phyloP scores from a whole-genome alignment of 1,140 invertebrate genomes.

The Apis dorsata region DNA sequence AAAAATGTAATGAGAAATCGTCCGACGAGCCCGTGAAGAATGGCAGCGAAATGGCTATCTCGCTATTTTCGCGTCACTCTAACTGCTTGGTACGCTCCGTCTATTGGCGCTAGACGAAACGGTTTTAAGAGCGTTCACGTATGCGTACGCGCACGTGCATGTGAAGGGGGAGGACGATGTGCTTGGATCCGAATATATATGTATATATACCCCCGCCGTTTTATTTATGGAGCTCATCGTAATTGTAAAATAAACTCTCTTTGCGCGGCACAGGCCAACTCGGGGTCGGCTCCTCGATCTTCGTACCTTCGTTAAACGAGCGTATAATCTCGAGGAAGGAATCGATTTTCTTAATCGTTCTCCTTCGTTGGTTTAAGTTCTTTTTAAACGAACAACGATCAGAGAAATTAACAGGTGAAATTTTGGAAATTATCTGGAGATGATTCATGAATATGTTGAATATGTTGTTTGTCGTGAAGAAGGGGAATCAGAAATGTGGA shows the following conservation, averaged over 20 bases:
- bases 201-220: slow-evolving; percentile 2
- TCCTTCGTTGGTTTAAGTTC: no score
- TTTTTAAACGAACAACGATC: no score
- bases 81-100: background rate
- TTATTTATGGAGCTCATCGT: slow-evolving; percentile 61
- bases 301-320: slow-evolving; percentile 2
- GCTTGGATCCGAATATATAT: slow-evolving; percentile 8
- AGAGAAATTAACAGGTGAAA: no score
- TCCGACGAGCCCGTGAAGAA: slow-evolving; percentile 54
- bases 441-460: no score
- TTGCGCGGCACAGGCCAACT: slow-evolving; percentile 35
- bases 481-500: background rate
- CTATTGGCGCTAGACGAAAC: background rate
- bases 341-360: no score
- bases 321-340: slow-evolving; percentile 7
- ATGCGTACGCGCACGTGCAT: background rate
- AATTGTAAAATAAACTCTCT: slow-evolving; percentile 62
- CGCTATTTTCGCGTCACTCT: slow-evolving; percentile 32
- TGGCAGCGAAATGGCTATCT: slow-evolving; percentile 39
- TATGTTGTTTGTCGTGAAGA: background rate
- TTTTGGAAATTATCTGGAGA: no score
- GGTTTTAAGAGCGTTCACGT: background rate
- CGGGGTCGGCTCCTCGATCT: slow-evolving; percentile 20
- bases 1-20: slow-evolving; percentile 68
- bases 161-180: background rate